A percentile compares a stretch with the other conserved stretches of the same genome.
phyloP scores from a whole-genome alignment of 2,888 invertebrate genomes.

The Thereva unica region DNA sequence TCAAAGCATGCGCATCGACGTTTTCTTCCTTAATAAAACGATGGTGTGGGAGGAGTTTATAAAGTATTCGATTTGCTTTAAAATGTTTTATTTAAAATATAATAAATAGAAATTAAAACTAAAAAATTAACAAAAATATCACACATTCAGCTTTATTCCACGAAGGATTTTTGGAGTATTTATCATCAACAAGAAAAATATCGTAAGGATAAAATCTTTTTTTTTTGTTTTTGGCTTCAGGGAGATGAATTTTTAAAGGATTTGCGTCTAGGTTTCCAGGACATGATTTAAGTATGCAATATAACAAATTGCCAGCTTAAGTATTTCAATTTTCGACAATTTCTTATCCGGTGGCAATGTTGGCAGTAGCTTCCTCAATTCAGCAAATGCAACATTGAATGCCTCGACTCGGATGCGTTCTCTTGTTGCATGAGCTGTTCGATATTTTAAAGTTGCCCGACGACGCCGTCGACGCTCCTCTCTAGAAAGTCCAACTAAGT shows the following conservation, averaged over 20 bases:
- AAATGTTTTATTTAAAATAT: no score
- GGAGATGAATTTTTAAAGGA: no score
- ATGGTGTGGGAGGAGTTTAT: no score
- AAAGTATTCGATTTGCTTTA: no score
- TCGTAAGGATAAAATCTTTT: no score
- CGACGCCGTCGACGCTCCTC: conserved; percentile 67
- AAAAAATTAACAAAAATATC: conserved; percentile 33
- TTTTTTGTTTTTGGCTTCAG: no score
- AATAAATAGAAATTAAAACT: conserved; percentile 2
- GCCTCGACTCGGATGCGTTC: conserved; percentile 97
- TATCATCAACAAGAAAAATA: background rate
- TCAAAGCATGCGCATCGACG: no score
- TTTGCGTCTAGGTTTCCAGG: conserved; percentile 70
- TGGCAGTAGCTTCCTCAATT: conserved; percentile 86
- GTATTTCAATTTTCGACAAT: conserved; percentile 96
- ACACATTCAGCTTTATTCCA: conserved; percentile 2
- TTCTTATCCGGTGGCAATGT: conserved; percentile 97
- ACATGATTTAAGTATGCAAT: conserved; percentile 97
- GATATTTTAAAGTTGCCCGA: conserved; percentile 94
- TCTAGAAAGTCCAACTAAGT: conserved; percentile 56
- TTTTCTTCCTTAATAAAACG: no score
- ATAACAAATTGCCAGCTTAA: conserved; percentile 95
- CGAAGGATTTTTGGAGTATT: background rate
- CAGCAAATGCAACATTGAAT: conserved; percentile 93
- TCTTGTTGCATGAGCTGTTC: conserved; percentile 94